Evolutionary conservation across 1,140 invertebrate species (phyloP).

Genomic region (Mercenaria mercenaria): DNA sequence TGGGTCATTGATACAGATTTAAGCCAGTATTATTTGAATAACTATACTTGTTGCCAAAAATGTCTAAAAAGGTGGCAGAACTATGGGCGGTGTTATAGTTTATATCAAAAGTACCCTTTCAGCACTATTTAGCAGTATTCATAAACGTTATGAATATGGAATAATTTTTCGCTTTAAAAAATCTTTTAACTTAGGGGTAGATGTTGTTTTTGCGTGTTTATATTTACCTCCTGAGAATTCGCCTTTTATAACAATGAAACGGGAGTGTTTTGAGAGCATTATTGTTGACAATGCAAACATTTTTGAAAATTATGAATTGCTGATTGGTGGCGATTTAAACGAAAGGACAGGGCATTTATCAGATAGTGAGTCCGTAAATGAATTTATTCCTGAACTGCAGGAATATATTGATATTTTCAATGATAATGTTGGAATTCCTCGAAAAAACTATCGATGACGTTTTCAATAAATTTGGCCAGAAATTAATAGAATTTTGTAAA

Average conservation of each 20-base stretch:
- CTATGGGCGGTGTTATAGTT: conserved; percentile 37
- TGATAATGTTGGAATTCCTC: too few species aligned
- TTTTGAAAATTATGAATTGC: too few species aligned
- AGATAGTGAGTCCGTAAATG: too few species aligned
- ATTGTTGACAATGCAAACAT: too few species aligned
- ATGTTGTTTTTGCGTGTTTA: conserved; percentile 8
- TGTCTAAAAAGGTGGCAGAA: conserved; percentile 22
- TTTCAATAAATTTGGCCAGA: neutral
- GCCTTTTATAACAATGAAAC: conserved; percentile 18
- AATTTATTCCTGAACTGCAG: too few species aligned
- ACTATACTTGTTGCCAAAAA: neutral
- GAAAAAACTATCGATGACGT: neutral
- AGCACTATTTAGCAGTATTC: neutral
- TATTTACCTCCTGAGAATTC: conserved; percentile 38
- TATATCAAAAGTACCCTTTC: neutral
- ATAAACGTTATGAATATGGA: neutral
- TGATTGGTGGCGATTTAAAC: too few species aligned
- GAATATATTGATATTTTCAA: too few species aligned
- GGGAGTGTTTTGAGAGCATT: neutral
- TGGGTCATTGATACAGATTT: neutral
- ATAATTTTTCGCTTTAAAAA: conserved; percentile 12
- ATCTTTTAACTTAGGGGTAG: neutral
- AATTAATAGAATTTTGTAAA: conserved; percentile 14
- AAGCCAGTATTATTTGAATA: too few species aligned
- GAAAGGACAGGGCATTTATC: neutral